A percentile compares a stretch with the other conserved stretches of the same genome.
Evolutionary conservation across 2,888 invertebrate genomes (phyloP).

Genomic region (Dione juno): DNA sequence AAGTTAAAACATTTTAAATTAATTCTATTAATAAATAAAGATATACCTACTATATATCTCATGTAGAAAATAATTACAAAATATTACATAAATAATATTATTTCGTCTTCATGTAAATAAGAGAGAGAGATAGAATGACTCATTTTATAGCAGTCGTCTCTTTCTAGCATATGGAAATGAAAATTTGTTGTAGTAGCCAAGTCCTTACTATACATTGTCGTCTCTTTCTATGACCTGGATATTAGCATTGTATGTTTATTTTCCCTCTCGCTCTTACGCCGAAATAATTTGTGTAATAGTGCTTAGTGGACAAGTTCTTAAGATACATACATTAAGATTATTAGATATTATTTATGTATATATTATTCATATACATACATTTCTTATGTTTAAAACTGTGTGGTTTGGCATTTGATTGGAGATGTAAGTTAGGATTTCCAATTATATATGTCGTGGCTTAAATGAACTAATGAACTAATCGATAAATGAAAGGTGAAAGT

Average conservation of each 20-base stretch:
- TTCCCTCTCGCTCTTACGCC: not conserved
- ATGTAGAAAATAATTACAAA: no score
- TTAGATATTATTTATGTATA: no score
- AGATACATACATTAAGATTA: no score
- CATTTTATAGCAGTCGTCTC: no score
- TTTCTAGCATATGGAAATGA: no score
- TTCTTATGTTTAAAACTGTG: not conserved
- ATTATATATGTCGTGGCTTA: not conserved
- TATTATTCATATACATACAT: not conserved
- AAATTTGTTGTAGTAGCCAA: not conserved
- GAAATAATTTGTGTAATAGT: not conserved
- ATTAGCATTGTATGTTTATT: not conserved
- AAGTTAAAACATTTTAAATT: no score
- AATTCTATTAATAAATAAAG: no score
- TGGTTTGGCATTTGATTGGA: slow-evolving; percentile 6
- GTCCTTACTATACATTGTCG: not conserved
- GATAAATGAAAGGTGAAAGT: no score
- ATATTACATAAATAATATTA: no score
- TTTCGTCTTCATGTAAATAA: not conserved
- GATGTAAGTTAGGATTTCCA: not conserved
- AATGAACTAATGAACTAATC: no score
- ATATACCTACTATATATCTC: no score
- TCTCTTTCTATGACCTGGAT: not conserved
- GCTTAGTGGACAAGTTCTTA: no score
- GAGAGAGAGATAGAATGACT: not conserved